These are phyloP conservation scores for Telenomus remus DNA, from an alignment of 1,140 invertebrate genomes.

Conservation along the genomic window DNA sequence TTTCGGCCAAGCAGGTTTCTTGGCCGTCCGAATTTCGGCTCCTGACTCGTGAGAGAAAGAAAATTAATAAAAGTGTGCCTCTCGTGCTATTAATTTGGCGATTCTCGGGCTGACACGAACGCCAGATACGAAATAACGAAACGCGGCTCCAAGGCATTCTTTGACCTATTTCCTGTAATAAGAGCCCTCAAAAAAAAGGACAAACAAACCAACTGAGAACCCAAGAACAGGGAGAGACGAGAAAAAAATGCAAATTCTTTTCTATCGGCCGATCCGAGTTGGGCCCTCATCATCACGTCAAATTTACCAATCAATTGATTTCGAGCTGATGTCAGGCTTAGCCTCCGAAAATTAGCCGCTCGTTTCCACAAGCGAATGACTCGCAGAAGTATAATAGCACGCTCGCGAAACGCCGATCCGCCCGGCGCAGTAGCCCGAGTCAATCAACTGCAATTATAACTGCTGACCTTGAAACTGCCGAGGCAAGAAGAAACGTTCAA, in stretches of 20 bases:
- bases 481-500: constrained; percentile 27
- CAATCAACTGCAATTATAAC: constrained; percentile 39
- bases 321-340: neutral
- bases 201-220: no score
- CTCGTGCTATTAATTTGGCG: constrained; percentile 22
- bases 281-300: constrained; percentile 20
- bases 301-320: constrained; percentile 31
- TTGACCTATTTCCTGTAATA: constrained; percentile 18
- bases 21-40: constrained; percentile 13
- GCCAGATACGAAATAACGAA: constrained; percentile 7
- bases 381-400: constrained; percentile 3
- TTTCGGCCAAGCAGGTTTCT: constrained; percentile 15
- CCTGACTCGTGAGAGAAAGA: constrained; percentile 2
- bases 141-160: neutral
- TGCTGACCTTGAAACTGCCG: constrained; percentile 33
- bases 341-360: neutral
- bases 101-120: neutral
- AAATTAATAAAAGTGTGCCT: constrained; percentile 22
- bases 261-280: constrained; percentile 2
- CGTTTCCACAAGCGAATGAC: constrained; percentile 4
- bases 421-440: constrained; percentile 30
- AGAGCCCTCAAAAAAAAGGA: neutral
- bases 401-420: constrained; percentile 8
- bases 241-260: neutral
- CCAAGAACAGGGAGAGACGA: no score